These are phyloP conservation scores for Noctua fimbriata DNA, from an alignment of 2,888 invertebrate species.

Conservation along the genomic window DNA sequence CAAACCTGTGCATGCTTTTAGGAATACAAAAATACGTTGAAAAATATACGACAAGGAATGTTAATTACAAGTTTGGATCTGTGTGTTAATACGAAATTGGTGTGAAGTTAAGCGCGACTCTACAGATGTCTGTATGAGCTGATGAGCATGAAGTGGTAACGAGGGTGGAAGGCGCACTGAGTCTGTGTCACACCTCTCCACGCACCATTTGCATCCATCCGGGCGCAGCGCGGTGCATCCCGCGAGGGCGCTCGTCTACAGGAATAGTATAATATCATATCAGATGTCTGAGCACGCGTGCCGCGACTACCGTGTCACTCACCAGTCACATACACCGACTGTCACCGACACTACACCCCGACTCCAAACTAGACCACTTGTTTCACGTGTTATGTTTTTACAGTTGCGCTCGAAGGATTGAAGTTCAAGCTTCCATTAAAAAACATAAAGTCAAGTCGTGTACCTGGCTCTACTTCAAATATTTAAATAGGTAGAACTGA, in stretches of 20 bases:
- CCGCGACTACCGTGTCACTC: conserved; percentile 63
- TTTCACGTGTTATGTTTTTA: conserved; percentile 33
- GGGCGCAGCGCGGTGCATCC: conserved; percentile 83
- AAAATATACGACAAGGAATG: conserved; percentile 35
- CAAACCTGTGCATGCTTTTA: conserved; percentile 27
- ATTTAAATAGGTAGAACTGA: conserved; percentile 41
- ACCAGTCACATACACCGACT: conserved; percentile 30
- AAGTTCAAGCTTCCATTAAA: conserved; percentile 30
- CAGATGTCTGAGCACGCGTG: conserved; percentile 84
- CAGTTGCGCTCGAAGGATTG: conserved; percentile 10
- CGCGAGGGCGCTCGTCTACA: conserved; percentile 75
- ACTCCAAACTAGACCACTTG: conserved; percentile 47
- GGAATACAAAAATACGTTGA: conserved; percentile 38
- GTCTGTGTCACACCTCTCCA: conserved; percentile 86
- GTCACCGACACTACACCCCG: conserved; percentile 45
- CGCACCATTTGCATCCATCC: conserved; percentile 89
- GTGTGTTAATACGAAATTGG: conserved; percentile 27
- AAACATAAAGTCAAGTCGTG: conserved; percentile 19
- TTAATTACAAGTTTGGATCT: conserved; percentile 50
- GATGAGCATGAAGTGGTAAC: conserved; percentile 71
- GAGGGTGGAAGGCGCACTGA: conserved; percentile 76
- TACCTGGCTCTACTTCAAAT: conserved; percentile 55
- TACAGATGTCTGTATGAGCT: conserved; percentile 60
- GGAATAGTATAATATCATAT: conserved; percentile 89
- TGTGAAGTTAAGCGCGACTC: conserved; percentile 69